A percentile compares a stretch with the other conserved stretches of the same genome.
These are phyloP conservation scores for Gymnoscopelus braueri DNA, from an alignment of 2,797 vertebrate genomes.

Conservation along the genomic window DNA sequence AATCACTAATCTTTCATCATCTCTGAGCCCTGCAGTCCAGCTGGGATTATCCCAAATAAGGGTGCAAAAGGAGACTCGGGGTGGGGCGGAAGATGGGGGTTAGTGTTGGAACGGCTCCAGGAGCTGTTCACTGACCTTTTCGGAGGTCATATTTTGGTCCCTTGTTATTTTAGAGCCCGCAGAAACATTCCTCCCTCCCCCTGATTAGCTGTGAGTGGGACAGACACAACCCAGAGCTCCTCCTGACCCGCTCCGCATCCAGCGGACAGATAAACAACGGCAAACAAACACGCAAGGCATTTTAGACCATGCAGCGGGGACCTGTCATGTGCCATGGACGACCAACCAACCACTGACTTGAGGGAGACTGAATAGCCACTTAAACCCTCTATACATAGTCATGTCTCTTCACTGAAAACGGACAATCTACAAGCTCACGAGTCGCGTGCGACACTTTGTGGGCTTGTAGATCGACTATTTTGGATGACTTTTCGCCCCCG, in stretches of 20 bases:
- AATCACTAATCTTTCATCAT: slow-evolving; percentile 34
- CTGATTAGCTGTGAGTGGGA: slow-evolving; percentile 7
- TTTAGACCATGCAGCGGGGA: slow-evolving; percentile 9
- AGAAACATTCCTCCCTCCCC: slow-evolving; percentile 16
- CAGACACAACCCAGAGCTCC: slow-evolving; percentile 12
- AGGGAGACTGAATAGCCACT: too few species aligned
- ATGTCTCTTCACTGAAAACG: too few species aligned
- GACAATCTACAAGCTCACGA: too few species aligned
- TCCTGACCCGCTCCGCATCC: slow-evolving; percentile 11
- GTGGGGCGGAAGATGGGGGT: neutral
- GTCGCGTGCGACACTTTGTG: too few species aligned
- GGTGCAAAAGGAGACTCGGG: slow-evolving; percentile 5
- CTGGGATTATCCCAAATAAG: slow-evolving; percentile 38
- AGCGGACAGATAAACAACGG: slow-evolving; percentile 28
- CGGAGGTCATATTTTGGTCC: slow-evolving; percentile 37
- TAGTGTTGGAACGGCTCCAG: slow-evolving; percentile 21
- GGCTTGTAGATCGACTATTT: too few species aligned
- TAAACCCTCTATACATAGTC: too few species aligned
- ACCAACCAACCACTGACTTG: too few species aligned
- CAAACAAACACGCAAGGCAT: slow-evolving; percentile 16
- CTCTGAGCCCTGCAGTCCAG: slow-evolving; percentile 28
- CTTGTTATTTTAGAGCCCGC: slow-evolving; percentile 23
- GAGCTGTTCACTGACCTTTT: slow-evolving; percentile 19
- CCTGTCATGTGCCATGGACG: too few species aligned
- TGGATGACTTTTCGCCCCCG: too few species aligned